Percentiles rank a stretch among this genome's conserved stretches.
Evolutionary conservation across 2,888 invertebrate species (phyloP).

Genomic region (Eristalis pertinax): DNA sequence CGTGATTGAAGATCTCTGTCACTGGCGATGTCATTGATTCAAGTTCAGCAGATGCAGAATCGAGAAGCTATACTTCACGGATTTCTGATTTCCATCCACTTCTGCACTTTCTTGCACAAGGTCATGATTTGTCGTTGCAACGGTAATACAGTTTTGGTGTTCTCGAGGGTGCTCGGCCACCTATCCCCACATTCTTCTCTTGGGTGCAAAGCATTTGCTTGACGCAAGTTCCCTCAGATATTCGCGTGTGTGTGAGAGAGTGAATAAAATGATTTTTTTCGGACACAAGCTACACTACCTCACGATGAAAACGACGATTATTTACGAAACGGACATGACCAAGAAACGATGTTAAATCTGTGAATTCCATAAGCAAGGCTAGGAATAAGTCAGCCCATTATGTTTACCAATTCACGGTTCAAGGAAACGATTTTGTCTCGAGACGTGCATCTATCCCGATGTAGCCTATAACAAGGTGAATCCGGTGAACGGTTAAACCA

Average conservation of each 20-base stretch:
- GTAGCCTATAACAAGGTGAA: conserved; percentile 4
- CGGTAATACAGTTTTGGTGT: conserved; percentile 47
- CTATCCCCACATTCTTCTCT: conserved; percentile 19
- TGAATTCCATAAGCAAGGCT: conserved; percentile 54
- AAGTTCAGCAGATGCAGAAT: conserved; percentile 40
- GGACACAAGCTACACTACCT: conserved; percentile 25
- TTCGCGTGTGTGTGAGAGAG: neutral
- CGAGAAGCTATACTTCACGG: conserved; percentile 38
- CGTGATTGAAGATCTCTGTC: conserved; percentile 18
- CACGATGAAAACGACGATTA: no score
- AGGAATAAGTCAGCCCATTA: conserved; percentile 37
- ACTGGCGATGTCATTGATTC: neutral
- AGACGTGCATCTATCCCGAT: conserved; percentile 37
- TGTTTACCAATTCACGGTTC: conserved; percentile 57
- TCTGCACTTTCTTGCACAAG: conserved; percentile 34
- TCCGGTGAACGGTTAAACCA: neutral
- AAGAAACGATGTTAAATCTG: conserved; percentile 51
- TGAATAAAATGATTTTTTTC: conserved; percentile 3
- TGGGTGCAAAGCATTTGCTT: conserved; percentile 5
- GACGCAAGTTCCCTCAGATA: neutral
- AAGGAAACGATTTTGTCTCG: conserved; percentile 50
- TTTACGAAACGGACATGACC: conserved; percentile 65
- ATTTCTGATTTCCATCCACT: conserved; percentile 18
- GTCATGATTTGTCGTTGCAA: conserved; percentile 53
- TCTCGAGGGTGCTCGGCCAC: neutral